Percentiles rank a stretch among this genome's conserved stretches.
These are phyloP conservation scores for Diadumene lineata DNA, from an alignment of 92 coral and sea anemone species.

Conservation along the genomic window DNA sequence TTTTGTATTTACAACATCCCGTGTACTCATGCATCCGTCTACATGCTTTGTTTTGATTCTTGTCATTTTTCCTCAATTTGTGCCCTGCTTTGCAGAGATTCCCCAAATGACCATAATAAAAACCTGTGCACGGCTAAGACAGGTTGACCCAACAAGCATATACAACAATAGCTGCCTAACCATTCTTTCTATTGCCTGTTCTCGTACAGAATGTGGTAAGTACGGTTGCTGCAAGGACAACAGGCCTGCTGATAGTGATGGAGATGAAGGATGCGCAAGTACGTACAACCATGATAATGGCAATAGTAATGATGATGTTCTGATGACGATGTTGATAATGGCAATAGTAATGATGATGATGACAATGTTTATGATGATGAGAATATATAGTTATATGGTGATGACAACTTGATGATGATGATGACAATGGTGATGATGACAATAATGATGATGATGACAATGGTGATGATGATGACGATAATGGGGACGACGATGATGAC, in stretches of 20 bases:
- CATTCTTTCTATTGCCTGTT: too few species aligned
- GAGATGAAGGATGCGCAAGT: constrained; percentile 12
- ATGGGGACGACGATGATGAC: too few species aligned
- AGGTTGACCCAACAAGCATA: too few species aligned
- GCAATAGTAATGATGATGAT: neutral
- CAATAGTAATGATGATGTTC: neutral
- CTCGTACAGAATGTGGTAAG: constrained; percentile 4
- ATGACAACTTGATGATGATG: neutral
- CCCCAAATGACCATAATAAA: too few species aligned
- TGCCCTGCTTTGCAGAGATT: too few species aligned
- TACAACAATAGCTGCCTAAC: too few species aligned
- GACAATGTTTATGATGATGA: neutral
- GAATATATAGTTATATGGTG: neutral
- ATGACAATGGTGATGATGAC: neutral
- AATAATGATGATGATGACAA: neutral
- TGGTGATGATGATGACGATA: too few species aligned
- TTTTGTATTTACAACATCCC: too few species aligned
- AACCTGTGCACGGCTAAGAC: too few species aligned
- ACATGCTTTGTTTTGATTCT: too few species aligned
- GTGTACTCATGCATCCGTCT: too few species aligned
- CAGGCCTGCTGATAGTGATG: neutral
- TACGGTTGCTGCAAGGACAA: constrained; percentile 16
- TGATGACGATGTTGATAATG: neutral
- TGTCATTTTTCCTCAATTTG: too few species aligned
- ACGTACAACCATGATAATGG: neutral